A percentile compares a stretch with the other conserved stretches of the same genome.
Conservation (phyloP, 2,888 invertebrate genomes). For the Apomyelois bistriatella region DNA sequence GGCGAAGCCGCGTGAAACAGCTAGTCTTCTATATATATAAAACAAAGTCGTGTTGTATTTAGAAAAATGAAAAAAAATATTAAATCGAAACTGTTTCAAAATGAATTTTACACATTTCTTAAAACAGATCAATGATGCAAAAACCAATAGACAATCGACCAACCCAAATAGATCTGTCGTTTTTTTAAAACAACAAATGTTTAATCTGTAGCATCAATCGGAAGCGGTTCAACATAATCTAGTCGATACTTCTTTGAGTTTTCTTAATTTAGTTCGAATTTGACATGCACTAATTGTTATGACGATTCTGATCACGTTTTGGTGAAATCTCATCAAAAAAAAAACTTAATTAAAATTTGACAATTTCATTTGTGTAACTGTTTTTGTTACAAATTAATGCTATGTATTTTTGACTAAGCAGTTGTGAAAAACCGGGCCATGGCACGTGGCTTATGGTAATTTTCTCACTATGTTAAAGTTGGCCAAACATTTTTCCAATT, state of each 20-base stretch:
- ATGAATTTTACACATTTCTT: background rate
- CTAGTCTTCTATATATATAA: too few relatives aligned
- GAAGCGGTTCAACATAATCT: conserved; percentile 16
- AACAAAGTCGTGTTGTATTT: too few relatives aligned
- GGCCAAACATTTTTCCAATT: too few relatives aligned
- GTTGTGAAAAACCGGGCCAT: too few relatives aligned
- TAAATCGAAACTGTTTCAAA: background rate
- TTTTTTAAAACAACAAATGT: background rate
- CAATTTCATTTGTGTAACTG: background rate
- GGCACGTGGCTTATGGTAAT: too few relatives aligned
- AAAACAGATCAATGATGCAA: background rate
- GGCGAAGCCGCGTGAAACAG: too few relatives aligned
- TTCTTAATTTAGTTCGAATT: background rate
- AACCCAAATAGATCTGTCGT: background rate
- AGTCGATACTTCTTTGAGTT: conserved; percentile 19
- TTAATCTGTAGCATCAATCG: background rate
- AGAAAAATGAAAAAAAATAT: background rate
- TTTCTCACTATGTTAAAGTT: too few relatives aligned
- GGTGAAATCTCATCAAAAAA: background rate
- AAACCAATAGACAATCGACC: background rate
- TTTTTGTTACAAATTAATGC: background rate
- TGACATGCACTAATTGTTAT: conserved; percentile 4
- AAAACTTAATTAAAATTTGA: conserved; percentile 4
- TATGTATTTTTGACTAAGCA: too few relatives aligned
- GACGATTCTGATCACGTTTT: background rate